Percentiles rank a stretch among this genome's conserved stretches.
Conservation (phyloP, 1,140 invertebrate species). For the Apis cerana region DNA sequence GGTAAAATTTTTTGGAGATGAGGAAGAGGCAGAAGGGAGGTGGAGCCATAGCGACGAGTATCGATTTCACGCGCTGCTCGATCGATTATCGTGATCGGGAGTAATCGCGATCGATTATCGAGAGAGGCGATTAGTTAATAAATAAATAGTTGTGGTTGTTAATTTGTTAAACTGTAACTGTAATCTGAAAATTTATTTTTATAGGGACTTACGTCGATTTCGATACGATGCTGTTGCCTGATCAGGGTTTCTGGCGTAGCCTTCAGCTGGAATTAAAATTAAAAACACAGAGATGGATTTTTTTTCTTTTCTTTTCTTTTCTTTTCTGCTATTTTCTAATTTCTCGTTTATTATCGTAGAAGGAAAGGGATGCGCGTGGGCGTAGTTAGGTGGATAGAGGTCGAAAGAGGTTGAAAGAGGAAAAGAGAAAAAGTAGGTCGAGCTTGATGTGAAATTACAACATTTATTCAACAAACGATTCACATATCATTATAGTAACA, state of each 20-base stretch:
- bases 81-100: constrained; percentile 10
- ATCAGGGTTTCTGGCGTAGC: background rate
- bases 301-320: background rate
- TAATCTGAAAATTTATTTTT: background rate
- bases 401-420: too few relatives aligned
- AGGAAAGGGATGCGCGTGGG: too few relatives aligned
- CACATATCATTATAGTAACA: too few relatives aligned
- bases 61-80: background rate
- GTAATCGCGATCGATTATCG: constrained; percentile 3
- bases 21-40: constrained; percentile 75
- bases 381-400: too few relatives aligned
- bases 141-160: too few relatives aligned
- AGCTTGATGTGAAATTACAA: too few relatives aligned
- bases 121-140: background rate
- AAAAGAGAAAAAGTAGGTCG: too few relatives aligned
- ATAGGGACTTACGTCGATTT: constrained; percentile 24
- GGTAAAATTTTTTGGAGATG: constrained; percentile 20
- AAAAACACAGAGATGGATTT: background rate
- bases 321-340: too few relatives aligned
- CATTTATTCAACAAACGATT: too few relatives aligned
- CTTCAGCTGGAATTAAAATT: constrained; percentile 38
- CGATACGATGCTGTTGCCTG: background rate
- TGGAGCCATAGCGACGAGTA: constrained; percentile 68
- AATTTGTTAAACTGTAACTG: background rate
- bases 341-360: too few relatives aligned